A percentile compares a stretch with the other conserved stretches of the same genome.
phyloP scores from a whole-genome alignment of 2,113 vertebrate species.

The Acanthochromis polyacanthus region DNA sequence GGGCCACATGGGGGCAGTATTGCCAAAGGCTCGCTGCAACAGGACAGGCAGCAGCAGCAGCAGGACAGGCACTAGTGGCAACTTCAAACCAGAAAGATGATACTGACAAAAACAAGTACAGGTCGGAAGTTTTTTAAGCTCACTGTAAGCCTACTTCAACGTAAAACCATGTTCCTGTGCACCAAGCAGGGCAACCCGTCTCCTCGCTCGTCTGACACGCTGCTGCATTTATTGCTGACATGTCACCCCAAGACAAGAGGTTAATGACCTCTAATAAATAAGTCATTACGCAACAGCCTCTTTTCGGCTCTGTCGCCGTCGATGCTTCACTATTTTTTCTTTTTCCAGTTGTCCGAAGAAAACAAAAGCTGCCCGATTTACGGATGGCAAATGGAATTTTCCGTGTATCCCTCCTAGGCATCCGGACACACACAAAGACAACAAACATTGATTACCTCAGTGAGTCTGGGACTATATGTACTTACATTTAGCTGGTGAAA shows the following conservation, averaged over 20 bases:
- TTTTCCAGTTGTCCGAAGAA: constrained; percentile 29
- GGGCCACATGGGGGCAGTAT: constrained; percentile 80
- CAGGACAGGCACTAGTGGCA: constrained; percentile 45
- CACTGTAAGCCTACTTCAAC: not conserved
- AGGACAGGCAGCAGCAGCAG: constrained; percentile 25
- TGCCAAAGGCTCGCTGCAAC: constrained; percentile 64
- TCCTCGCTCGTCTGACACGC: not conserved
- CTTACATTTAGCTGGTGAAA: not conserved
- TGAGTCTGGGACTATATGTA: constrained; percentile 5
- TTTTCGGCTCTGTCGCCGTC: constrained; percentile 37
- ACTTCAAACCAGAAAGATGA: constrained; percentile 48
- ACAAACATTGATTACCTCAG: constrained; percentile 12
- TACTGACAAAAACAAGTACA: constrained; percentile 27
- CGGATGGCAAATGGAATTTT: constrained; percentile 47
- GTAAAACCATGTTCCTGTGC: not conserved
- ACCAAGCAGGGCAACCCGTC: not conserved
- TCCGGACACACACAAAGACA: constrained; percentile 23
- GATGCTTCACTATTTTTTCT: not conserved
- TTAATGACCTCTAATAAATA: constrained; percentile 68
- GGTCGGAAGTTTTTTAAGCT: constrained; percentile 9
- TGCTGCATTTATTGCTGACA: constrained; percentile 35
- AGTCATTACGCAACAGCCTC: constrained; percentile 55
- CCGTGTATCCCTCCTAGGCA: constrained; percentile 16
- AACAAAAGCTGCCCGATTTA: constrained; percentile 44
- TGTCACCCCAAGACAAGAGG: constrained; percentile 50